These are phyloP conservation scores for Julus scanicus DNA, from an alignment of 2,888 invertebrate species.

Conservation along the genomic window DNA sequence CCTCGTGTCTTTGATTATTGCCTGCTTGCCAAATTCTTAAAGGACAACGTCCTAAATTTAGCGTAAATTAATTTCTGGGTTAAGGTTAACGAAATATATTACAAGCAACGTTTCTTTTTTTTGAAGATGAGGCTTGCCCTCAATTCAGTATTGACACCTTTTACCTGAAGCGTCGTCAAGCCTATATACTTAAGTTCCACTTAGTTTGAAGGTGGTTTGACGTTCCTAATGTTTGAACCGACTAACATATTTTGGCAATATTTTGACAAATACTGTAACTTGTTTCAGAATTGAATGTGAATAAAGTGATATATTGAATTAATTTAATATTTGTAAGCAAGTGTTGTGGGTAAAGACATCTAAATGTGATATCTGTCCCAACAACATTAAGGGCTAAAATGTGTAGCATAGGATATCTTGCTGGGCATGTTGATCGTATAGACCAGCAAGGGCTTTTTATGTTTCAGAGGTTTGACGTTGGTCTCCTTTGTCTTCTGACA, in stretches of 20 bases:
- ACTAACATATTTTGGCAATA: background rate
- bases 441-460: background rate
- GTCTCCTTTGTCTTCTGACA: background rate
- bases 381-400: background rate
- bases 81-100: background rate
- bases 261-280: too few species aligned
- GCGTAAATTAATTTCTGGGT: background rate
- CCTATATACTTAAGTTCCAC: too few species aligned
- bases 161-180: background rate
- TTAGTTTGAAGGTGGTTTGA: too few species aligned
- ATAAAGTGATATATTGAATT: too few species aligned
- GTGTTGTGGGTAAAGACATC: too few species aligned
- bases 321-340: too few species aligned
- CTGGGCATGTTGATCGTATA: background rate
- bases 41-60: conserved; percentile 28
- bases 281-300: too few species aligned
- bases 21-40: background rate
- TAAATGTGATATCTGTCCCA: too few species aligned
- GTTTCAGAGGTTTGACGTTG: background rate
- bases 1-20: conserved; percentile 1
- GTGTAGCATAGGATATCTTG: background rate
- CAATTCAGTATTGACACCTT: background rate
- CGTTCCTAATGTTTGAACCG: too few species aligned
- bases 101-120: background rate
- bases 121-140: background rate